These are phyloP conservation scores for Spilogale gracilis DNA, from an alignment of 2,113 vertebrate species.

Conservation along the genomic window DNA sequence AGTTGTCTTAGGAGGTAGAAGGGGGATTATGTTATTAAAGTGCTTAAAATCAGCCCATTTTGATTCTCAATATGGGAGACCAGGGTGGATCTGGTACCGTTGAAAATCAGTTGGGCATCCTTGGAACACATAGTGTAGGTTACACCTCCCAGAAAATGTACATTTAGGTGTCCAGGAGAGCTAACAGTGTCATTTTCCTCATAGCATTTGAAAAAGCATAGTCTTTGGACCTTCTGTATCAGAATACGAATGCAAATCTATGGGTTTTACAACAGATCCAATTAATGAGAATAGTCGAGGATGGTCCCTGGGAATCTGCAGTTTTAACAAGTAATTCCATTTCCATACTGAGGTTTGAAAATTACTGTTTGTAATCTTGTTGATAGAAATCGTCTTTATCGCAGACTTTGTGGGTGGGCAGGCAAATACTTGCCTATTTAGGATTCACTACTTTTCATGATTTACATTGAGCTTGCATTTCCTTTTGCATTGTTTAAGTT, in stretches of 20 bases:
- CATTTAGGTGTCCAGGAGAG: conserved; percentile 9
- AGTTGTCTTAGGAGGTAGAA: conserved; percentile 6
- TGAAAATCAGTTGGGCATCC: not conserved
- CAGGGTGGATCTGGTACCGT: not conserved
- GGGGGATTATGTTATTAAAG: not conserved
- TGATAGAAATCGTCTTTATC: conserved; percentile 50
- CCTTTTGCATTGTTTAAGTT: conserved; percentile 42
- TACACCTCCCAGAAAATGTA: not conserved
- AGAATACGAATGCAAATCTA: not conserved
- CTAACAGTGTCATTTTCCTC: not conserved
- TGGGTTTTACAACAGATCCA: not conserved
- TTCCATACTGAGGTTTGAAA: conserved; percentile 36
- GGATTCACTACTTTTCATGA: conserved; percentile 57
- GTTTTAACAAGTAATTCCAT: conserved; percentile 20
- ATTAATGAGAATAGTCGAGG: conserved; percentile 8
- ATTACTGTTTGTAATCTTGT: conserved; percentile 40
- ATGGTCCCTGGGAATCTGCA: not conserved
- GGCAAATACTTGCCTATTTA: conserved; percentile 51
- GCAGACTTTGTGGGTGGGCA: not conserved
- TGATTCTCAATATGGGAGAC: conserved; percentile 16
- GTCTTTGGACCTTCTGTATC: not conserved
- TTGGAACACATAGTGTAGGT: not conserved
- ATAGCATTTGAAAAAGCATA: not conserved
- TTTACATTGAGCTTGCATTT: conserved; percentile 38
- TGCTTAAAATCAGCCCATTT: not conserved